A percentile compares a stretch with the other conserved stretches of the same genome.
Conservation (phyloP, 2,797 vertebrate species). For the Margarornis squamiger region DNA sequence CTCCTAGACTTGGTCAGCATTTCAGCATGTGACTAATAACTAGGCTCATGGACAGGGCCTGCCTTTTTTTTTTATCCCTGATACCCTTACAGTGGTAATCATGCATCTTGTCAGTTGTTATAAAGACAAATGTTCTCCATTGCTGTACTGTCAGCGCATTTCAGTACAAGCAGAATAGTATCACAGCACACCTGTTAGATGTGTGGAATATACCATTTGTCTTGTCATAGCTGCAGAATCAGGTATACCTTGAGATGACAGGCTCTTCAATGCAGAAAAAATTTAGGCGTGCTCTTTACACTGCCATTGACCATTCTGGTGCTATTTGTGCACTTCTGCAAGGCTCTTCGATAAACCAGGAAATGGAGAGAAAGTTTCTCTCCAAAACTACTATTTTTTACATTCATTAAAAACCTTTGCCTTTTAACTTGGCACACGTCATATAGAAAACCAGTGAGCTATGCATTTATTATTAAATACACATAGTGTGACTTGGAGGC, state of each 20-base stretch:
- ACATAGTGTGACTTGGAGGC: constrained; percentile 42
- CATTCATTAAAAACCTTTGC: neutral
- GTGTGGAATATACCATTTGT: constrained; percentile 66
- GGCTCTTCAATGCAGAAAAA: constrained; percentile 25
- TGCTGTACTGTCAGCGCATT: constrained; percentile 75
- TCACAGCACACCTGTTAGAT: constrained; percentile 65
- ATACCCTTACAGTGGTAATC: constrained; percentile 77
- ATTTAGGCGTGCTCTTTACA: neutral
- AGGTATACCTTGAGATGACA: constrained; percentile 28
- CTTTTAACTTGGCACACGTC: constrained; percentile 25
- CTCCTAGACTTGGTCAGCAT: constrained; percentile 65
- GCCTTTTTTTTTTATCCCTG: constrained; percentile 27
- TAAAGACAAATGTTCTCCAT: constrained; percentile 78
- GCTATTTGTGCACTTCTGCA: neutral
- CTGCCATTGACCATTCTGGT: neutral
- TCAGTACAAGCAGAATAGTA: constrained; percentile 65
- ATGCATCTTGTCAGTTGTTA: constrained; percentile 78
- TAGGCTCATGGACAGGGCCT: constrained; percentile 37
- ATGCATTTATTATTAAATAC: constrained; percentile 57
- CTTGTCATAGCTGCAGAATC: constrained; percentile 61
- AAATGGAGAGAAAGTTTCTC: neutral
- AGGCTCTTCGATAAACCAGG: neutral
- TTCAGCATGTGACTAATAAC: constrained; percentile 76
- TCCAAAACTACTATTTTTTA: neutral
- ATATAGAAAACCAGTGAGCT: neutral